Percentiles rank a stretch among this genome's conserved stretches.
Conservation (phyloP, 2,888 invertebrate species). For the Dioctria linearis region DNA sequence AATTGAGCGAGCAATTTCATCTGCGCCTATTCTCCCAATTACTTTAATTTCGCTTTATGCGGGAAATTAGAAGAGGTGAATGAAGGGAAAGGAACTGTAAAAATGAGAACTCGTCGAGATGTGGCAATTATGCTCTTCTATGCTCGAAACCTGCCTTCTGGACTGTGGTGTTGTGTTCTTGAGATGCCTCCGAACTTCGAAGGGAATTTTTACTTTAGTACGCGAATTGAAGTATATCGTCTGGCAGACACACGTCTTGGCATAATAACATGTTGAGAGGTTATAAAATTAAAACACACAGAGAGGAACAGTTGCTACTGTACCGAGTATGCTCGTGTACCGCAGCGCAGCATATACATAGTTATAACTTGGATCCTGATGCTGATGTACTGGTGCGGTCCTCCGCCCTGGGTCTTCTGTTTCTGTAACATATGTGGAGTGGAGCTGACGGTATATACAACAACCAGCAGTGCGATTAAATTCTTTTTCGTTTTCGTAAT, state of each 20-base stretch:
- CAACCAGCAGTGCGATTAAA: conserved; percentile 53
- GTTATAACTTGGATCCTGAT: conserved; percentile 7
- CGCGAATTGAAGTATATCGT: conserved; percentile 61
- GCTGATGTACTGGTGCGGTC: conserved; percentile 31
- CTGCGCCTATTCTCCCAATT: conserved; percentile 55
- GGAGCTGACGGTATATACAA: conserved; percentile 19
- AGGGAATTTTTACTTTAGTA: conserved; percentile 39
- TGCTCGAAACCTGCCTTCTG: conserved; percentile 49
- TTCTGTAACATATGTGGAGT: conserved; percentile 53
- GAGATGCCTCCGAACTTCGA: conserved; percentile 19
- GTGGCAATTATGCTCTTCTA: conserved; percentile 56
- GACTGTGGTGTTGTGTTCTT: conserved; percentile 16
- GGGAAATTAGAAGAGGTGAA: conserved; percentile 36
- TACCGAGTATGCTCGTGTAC: conserved; percentile 19
- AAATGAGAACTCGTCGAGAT: conserved; percentile 58
- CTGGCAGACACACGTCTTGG: conserved; percentile 63
- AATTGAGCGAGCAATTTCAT: conserved; percentile 54
- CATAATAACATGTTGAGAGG: conserved; percentile 63
- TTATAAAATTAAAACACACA: conserved; percentile 63
- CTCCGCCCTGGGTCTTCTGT: conserved; percentile 34
- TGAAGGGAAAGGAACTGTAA: conserved; percentile 39
- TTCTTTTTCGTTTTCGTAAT: conserved; percentile 57
- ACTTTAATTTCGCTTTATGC: conserved; percentile 56
- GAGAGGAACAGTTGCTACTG: conserved; percentile 61
- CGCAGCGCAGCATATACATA: too few relatives aligned